A percentile compares a stretch with the other conserved stretches of the same genome.
phyloP scores from a whole-genome alignment of 2,797 vertebrate genomes.

The Loriculus beryllinus region DNA sequence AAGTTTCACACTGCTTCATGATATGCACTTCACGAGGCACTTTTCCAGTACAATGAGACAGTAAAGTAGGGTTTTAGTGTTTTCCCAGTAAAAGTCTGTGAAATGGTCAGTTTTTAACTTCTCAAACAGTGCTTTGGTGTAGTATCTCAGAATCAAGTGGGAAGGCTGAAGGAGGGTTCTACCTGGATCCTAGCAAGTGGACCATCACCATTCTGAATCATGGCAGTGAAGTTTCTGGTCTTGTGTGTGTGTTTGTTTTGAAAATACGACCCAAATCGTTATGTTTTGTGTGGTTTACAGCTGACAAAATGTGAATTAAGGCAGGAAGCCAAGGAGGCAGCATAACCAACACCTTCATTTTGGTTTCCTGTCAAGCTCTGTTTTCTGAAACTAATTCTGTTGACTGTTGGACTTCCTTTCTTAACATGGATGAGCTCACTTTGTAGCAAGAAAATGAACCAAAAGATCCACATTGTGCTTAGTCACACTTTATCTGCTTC shows the following conservation, averaged over 20 bases:
- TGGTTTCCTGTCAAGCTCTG: slow-evolving; percentile 35
- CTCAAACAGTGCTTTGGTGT: background rate
- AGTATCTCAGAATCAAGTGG: background rate
- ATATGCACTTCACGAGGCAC: accelerated
- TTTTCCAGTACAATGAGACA: background rate
- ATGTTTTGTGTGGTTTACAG: background rate
- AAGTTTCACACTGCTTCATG: background rate
- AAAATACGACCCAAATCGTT: background rate
- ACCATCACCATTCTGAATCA: background rate
- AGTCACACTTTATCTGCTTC: background rate
- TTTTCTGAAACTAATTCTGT: slow-evolving; percentile 20
- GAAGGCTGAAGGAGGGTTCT: background rate
- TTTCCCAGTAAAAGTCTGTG: background rate
- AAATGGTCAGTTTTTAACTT: background rate
- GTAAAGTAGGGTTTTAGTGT: background rate
- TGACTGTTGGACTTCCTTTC: slow-evolving; percentile 11
- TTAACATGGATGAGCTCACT: background rate
- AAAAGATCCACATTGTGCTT: background rate
- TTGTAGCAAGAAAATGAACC: background rate
- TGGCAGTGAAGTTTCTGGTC: background rate
- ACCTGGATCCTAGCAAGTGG: background rate
- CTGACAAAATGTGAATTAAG: background rate
- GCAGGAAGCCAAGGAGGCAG: slow-evolving; percentile 16
- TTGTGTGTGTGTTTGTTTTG: background rate
- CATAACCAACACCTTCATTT: slow-evolving; percentile 7